A percentile compares a stretch with the other conserved stretches of the same genome.
Evolutionary conservation across 1,140 invertebrate species (phyloP).

Genomic region (Hycleus phaleratus): DNA sequence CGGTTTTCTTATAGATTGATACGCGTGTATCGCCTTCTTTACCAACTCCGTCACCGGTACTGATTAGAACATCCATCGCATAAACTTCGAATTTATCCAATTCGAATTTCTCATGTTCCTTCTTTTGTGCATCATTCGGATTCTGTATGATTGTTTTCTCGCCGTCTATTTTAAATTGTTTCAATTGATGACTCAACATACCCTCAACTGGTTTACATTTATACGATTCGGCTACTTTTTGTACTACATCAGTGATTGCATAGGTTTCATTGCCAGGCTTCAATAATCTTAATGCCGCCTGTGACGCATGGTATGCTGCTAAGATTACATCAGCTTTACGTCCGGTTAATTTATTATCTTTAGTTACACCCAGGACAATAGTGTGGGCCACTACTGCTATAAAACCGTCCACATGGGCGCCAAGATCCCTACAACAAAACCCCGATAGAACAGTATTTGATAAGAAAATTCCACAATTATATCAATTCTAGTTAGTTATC

Average conservation of each 20-base stretch:
- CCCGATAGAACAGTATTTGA: background rate
- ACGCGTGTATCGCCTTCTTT: slow-evolving; percentile 89
- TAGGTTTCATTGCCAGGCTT: slow-evolving; percentile 80
- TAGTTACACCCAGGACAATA: slow-evolving; percentile 75
- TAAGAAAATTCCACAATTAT: background rate
- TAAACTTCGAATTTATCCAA: slow-evolving; percentile 98
- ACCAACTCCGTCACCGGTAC: slow-evolving; percentile 80
- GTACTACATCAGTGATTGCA: slow-evolving; percentile 84
- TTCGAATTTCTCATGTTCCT: slow-evolving; percentile 95
- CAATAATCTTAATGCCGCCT: slow-evolving; percentile 87
- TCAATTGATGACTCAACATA: slow-evolving; percentile 96
- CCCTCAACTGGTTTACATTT: slow-evolving; percentile 98
- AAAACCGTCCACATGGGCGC: slow-evolving; percentile 97
- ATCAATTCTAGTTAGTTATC: background rate
- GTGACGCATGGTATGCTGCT: slow-evolving; percentile 90
- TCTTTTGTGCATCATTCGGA: slow-evolving; percentile 93
- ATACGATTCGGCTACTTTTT: slow-evolving; percentile 85
- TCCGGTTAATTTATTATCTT: slow-evolving; percentile 66
- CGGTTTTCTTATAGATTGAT: slow-evolving; percentile 97
- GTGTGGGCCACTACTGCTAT: slow-evolving; percentile 98
- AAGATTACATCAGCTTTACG: slow-evolving; percentile 90
- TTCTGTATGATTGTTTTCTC: slow-evolving; percentile 99
- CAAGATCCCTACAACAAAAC: slow-evolving; percentile 74
- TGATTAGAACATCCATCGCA: slow-evolving; percentile 95
- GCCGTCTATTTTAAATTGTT: slow-evolving; percentile 95